Evolutionary conservation across 2,113 vertebrate genomes (phyloP), one percentile per base, ranked within the genome.

Genomic region (Accipiter cooperii): DNA sequence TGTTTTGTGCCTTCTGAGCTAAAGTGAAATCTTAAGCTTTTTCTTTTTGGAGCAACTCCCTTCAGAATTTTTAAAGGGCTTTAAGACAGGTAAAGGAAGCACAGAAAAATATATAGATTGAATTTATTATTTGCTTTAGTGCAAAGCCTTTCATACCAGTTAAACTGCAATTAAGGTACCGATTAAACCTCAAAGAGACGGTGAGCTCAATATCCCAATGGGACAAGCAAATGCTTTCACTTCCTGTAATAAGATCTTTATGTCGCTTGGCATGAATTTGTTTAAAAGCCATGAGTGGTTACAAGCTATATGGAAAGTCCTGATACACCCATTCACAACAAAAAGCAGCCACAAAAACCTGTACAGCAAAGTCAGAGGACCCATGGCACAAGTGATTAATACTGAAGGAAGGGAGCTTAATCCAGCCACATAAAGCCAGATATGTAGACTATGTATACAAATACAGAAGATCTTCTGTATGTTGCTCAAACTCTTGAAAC

Each of bases 341-440:
- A 66, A 17, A 29, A 52, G 22, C 22, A 70, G 38, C 12, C 12
- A 79, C 42, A 75, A 76, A 92, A 58, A 25, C 34, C 55, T 26
- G 12, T 14, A 21, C 40, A 61, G 18, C 11, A 34, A 61, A 52
- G 44, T 61, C 57, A 69, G 24, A 42, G 24, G 22, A 75, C 29
- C 5, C 14, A 2, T 1, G 3, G 26, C 33, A 84, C 2, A 4
- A 47, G 4, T 1, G 2, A 52, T 8, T 14, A 46, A 6, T 1
- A 18, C 2, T n/a, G 36, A 54, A 63, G 31, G 20, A 69, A 84
- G 5, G 20, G 12, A 12, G 6, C 22, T 77, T 33, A 65, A 54
- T 14, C 29, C 47, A 54, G 10, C 16, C 21, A 13, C 33, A 36
- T 5, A 46, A 77, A 54, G 16, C 29, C 49, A 14, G 26, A 31